Base-by-base conservation (phyloP, 2,113 vertebrate species). In the Syngnathus typhle region DNA sequence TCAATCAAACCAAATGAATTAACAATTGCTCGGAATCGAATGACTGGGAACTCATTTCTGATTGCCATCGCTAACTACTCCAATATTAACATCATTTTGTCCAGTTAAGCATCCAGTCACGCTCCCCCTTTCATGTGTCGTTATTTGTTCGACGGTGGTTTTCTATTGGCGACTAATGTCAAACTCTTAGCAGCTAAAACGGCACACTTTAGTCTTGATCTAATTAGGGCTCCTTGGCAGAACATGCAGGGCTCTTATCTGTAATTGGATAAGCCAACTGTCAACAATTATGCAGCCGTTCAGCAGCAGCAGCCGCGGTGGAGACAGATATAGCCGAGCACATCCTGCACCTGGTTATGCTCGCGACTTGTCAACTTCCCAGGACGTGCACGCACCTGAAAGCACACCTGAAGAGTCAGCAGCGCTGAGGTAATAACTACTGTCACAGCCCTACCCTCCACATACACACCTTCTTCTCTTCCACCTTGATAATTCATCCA, bases 251-350 rank as follows among this genome's bases (percentile, higher is more conserved):
- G 54, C 64, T 74, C 78, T 81, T 78, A 76, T 68, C 47, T 82
- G 82, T 79, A 85, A 85, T 72, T 46, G 46, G 79, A 85, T 82
- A 69, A 85, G 79, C 79, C 84, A 82, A 87, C 82, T 84, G 81
- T 68, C 52, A n/a, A 72, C 64, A 74, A 82, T 85, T 87, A 85
- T 39, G 59, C 66, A 36, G 65, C 59, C 69, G 60, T 71, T 85
- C 60, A 23, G 60, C 70, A 73, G 38, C 27, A 27, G 39, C 39
- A 9, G 52, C 75, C 49, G 74, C 68, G 75, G 72, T 67, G 67
- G 36, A 73, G 65, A 69, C 67, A 73, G 75, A 76, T 73, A 80
- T 11, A 55, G 66, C 49, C 72, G 72, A 74, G 38, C 18, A 61
- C 46, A 18, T 38, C 21, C 60, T 79, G 73, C 82, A 85, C 84